Conservation (phyloP, 2,888 invertebrate genomes). For the Apantesis nais region DNA sequence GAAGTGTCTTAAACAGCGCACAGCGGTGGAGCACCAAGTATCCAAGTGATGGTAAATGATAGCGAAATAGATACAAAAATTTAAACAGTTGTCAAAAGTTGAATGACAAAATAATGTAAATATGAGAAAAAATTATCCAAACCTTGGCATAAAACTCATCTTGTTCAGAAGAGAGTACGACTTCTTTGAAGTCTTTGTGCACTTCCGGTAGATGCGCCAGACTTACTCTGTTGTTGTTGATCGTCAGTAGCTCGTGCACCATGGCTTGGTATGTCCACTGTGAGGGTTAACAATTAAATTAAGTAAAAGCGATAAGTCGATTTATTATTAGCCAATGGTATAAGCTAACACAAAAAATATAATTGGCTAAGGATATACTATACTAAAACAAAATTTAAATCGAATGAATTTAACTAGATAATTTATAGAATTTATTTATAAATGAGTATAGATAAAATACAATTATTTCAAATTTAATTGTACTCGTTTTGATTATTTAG, state of each 20-base stretch:
- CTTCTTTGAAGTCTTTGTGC: slow-evolving; percentile 95
- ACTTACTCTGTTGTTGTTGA: slow-evolving; percentile 97
- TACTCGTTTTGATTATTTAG: too few species aligned
- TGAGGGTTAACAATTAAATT: slow-evolving; percentile 19
- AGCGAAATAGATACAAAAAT: background rate
- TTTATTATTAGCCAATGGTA: background rate
- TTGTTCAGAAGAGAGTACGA: slow-evolving; percentile 97
- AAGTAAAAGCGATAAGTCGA: background rate
- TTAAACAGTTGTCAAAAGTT: background rate
- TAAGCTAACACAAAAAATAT: too few species aligned
- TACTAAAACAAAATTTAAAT: too few species aligned
- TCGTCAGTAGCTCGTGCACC: slow-evolving; percentile 98
- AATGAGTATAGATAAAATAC: too few species aligned
- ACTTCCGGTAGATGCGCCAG: slow-evolving; percentile 94
- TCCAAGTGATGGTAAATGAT: too few species aligned
- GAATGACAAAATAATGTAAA: background rate
- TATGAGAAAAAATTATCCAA: background rate
- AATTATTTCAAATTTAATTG: too few species aligned
- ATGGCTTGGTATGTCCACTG: slow-evolving; percentile 99
- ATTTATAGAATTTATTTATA: too few species aligned
- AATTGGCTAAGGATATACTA: too few species aligned
- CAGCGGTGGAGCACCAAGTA: too few species aligned
- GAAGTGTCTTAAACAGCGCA: too few species aligned
- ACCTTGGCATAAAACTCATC: slow-evolving; percentile 98
- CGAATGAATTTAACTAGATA: too few species aligned